Evolutionary conservation across 2,888 invertebrate genomes (phyloP).

Genomic region (Cryptophagus acutangulus): DNA sequence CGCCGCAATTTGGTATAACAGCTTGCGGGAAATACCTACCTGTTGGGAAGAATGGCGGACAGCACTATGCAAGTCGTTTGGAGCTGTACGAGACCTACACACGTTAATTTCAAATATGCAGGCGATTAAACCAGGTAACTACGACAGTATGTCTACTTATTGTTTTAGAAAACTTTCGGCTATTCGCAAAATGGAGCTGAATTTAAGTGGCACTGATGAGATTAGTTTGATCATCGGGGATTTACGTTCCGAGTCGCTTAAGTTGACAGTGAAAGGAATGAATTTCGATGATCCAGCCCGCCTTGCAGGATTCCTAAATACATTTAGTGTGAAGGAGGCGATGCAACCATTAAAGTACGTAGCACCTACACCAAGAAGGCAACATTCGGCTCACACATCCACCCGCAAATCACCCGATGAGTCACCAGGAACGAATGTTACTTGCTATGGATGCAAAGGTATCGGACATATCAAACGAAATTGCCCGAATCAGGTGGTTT

Average conservation of each 20-base stretch:
- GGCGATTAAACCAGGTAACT: neutral
- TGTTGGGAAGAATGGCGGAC: neutral
- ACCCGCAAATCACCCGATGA: too few species aligned
- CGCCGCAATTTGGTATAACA: neutral
- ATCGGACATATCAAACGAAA: too few species aligned
- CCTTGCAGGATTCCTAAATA: neutral
- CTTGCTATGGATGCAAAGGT: too few species aligned
- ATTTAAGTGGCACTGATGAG: neutral
- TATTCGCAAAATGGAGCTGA: neutral
- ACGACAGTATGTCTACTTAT: neutral
- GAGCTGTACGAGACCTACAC: neutral
- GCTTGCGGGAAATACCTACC: neutral
- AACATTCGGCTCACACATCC: too few species aligned
- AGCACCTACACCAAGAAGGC: too few species aligned
- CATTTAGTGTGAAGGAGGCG: neutral
- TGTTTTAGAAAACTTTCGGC: neutral
- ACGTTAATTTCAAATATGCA: neutral
- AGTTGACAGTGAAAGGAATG: neutral
- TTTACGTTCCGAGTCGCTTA: neutral
- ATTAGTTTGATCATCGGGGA: constrained; percentile 2
- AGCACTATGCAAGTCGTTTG: neutral
- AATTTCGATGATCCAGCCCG: neutral
- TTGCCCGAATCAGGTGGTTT: too few species aligned
- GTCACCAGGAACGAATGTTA: too few species aligned
- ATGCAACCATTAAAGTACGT: too few species aligned